Conservation (phyloP, 2,888 invertebrate species). For the Podotricha telesiphe region DNA sequence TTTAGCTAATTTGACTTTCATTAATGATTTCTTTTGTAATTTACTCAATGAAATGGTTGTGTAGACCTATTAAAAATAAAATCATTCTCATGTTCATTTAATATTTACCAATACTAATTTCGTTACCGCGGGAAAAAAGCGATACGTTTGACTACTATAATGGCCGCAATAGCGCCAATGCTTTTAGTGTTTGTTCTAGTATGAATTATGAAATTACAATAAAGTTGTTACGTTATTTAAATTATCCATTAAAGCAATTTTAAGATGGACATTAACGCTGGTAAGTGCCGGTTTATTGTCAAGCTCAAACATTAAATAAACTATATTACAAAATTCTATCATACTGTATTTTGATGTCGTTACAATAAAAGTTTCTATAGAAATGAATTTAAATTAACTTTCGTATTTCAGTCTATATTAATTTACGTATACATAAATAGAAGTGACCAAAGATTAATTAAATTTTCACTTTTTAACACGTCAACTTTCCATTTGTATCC, state of each 20-base stretch:
- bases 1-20: constrained; percentile 30
- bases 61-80: constrained; percentile 34
- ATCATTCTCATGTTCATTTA: constrained; percentile 42
- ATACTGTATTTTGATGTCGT: constrained; percentile 26
- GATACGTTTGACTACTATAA: constrained; percentile 79
- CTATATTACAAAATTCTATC: constrained; percentile 22
- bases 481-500: constrained; percentile 32
- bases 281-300: constrained; percentile 57
- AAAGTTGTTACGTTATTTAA: constrained; percentile 54
- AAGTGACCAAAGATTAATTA: not conserved
- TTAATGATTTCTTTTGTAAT: constrained; percentile 28
- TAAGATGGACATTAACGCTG: constrained; percentile 81
- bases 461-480: constrained; percentile 30
- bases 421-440: not conserved
- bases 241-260: constrained; percentile 58
- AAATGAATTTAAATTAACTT: constrained; percentile 18
- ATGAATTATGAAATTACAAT: constrained; percentile 62
- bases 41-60: constrained; percentile 33
- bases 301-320: constrained; percentile 21
- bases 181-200: constrained; percentile 73
- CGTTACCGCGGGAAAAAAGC: constrained; percentile 80
- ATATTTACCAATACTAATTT: constrained; percentile 44
- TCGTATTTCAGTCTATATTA: not conserved
- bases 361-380: not conserved
- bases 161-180: constrained; percentile 83